Conservation (phyloP, 2,113 vertebrate genomes). For the Toxotes chatareus region DNA sequence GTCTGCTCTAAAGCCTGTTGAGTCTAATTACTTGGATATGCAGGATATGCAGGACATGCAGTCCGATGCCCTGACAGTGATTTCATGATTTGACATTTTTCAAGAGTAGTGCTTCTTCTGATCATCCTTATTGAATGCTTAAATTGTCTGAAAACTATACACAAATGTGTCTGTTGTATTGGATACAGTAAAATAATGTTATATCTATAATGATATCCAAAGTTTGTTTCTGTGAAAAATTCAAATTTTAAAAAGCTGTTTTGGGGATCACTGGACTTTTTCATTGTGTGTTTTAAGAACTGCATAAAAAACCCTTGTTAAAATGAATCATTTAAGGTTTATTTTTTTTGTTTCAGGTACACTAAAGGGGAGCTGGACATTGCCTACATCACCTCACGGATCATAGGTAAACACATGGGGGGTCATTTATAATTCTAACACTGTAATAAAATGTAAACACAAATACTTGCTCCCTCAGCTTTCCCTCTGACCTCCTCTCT, state of each 20-base stretch:
- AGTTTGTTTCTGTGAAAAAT: no score
- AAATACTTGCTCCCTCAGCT: not conserved
- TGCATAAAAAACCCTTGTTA: not conserved
- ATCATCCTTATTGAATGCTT: not conserved
- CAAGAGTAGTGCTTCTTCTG: not conserved
- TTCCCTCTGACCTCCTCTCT: not conserved
- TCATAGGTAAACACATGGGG: constrained; percentile 88
- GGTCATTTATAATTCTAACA: not conserved
- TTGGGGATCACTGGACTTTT: no score
- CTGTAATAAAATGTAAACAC: not conserved
- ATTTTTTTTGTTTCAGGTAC: constrained; percentile 86
- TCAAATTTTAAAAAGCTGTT: no score
- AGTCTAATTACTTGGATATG: constrained; percentile 30
- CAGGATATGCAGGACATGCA: constrained; percentile 17
- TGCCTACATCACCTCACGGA: constrained; percentile 96
- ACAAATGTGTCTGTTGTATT: not conserved
- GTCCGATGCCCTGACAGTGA: constrained; percentile 6
- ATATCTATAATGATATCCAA: no score
- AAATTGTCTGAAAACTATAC: not conserved
- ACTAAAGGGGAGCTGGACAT: constrained; percentile 98
- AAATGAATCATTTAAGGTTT: constrained; percentile 16
- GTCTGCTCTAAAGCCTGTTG: constrained; percentile 33
- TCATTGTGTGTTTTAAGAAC: not conserved
- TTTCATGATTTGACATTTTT: constrained; percentile 21
- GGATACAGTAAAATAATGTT: not conserved